Conservation (phyloP, 2,888 invertebrate species). For the Tetanocera ferruginea region DNA sequence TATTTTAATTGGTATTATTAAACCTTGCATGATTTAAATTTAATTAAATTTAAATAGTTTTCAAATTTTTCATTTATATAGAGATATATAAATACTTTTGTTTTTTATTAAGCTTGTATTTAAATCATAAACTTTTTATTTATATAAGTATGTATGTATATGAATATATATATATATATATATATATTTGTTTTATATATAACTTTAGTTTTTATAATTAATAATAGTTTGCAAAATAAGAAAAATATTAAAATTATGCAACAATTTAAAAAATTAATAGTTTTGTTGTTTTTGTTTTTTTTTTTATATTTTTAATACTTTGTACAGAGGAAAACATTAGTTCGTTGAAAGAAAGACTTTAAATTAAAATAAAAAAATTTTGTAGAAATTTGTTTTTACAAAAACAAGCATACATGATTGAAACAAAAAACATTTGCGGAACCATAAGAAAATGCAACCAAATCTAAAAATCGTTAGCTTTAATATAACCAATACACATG, state of each 20-base stretch:
- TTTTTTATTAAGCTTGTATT: constrained; percentile 48
- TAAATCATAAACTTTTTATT: constrained; percentile 40
- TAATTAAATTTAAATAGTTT: constrained; percentile 13
- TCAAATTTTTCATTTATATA: neutral
- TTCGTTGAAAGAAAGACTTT: no score
- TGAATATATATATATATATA: constrained; percentile 20
- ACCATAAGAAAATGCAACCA: neutral
- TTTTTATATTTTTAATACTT: constrained; percentile 60
- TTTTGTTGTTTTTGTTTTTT: constrained; percentile 1
- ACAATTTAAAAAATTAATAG: constrained; percentile 61
- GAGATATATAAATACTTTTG: constrained; percentile 44
- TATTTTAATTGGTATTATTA: constrained; percentile 19
- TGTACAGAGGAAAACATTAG: constrained; percentile 54
- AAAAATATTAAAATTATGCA: constrained; percentile 65
- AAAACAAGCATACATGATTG: neutral
- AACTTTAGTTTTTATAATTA: constrained; percentile 19
- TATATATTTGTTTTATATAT: constrained; percentile 47
- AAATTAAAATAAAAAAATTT: neutral
- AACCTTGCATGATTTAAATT: constrained; percentile 45
- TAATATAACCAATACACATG: neutral
- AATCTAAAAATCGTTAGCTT: neutral
- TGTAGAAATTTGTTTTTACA: neutral
- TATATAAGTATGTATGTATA: constrained; percentile 32
- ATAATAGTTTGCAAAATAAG: constrained; percentile 33
- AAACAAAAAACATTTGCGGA: neutral